A percentile compares a stretch with the other conserved stretches of the same genome.
Conservation (phyloP, 1,140 invertebrate genomes). For the Ruditapes philippinarum region DNA sequence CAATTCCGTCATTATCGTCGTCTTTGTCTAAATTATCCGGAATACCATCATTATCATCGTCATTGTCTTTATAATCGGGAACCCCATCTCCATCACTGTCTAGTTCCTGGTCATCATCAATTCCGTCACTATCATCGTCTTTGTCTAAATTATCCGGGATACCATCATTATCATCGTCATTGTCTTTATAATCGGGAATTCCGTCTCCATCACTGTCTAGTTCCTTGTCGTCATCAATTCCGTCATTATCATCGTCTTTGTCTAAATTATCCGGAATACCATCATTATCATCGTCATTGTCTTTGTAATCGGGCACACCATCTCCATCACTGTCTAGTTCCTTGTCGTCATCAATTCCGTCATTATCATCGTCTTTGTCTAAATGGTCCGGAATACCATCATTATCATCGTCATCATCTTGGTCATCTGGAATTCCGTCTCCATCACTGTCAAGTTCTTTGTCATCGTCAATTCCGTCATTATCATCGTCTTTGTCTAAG, state of each 20-base stretch:
- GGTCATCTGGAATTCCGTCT: conserved; percentile 79
- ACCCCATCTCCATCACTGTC: conserved; percentile 78
- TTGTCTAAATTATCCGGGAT: conserved; percentile 76
- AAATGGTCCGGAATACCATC: conserved; percentile 75
- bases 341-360: conserved; percentile 68
- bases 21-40: conserved; percentile 77
- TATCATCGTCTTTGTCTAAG: conserved; percentile 78
- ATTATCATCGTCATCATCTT: conserved; percentile 71
- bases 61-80: conserved; percentile 78
- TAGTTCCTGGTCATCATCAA: conserved; percentile 73
- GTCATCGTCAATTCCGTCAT: conserved; percentile 70
- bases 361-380: conserved; percentile 71
- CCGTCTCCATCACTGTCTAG: conserved; percentile 78
- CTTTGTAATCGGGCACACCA: conserved; percentile 77
- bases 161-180: conserved; percentile 81
- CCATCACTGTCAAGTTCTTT: conserved; percentile 73
- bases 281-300: conserved; percentile 77
- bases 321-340: conserved; percentile 81
- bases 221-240: conserved; percentile 79
- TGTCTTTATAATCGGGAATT: conserved; percentile 78
- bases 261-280: conserved; percentile 75
- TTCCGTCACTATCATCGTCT: conserved; percentile 79
- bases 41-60: conserved; percentile 80
- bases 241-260: conserved; percentile 74
- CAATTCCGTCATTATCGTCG: conserved; percentile 81